Conservation (phyloP, 2,113 vertebrate genomes). For the Cavia porcellus region DNA sequence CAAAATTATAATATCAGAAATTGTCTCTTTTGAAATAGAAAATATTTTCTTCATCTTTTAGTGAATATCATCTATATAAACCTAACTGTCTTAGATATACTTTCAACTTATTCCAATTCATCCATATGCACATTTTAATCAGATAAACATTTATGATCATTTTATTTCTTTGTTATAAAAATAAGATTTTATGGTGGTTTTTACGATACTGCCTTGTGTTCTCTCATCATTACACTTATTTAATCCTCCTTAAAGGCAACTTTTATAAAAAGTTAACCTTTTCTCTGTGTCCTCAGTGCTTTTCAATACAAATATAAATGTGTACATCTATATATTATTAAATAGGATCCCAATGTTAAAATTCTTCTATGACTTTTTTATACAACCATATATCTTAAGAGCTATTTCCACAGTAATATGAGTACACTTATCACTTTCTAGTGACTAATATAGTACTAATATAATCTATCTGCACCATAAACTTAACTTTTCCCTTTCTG, state of each 20-base stretch:
- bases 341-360: background rate
- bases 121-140: background rate
- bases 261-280: background rate
- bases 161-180: background rate
- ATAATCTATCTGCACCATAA: slow-evolving; percentile 44
- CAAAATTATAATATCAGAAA: background rate
- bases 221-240: background rate
- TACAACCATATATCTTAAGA: slow-evolving; percentile 7
- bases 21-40: background rate
- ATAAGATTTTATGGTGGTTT: background rate
- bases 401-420: background rate
- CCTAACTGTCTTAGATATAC: background rate
- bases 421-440: slow-evolving; percentile 28
- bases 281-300: background rate
- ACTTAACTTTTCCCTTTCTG: slow-evolving; percentile 44
- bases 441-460: background rate
- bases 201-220: background rate
- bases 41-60: background rate
- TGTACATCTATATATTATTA: slow-evolving; percentile 19
- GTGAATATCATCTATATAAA: background rate
- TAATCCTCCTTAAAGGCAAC: background rate
- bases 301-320: slow-evolving; percentile 14
- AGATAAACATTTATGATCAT: background rate
- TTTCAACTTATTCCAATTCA: background rate
- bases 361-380: background rate